Conservation (phyloP, 2,888 invertebrate species). For the Parnassius glacialis region DNA sequence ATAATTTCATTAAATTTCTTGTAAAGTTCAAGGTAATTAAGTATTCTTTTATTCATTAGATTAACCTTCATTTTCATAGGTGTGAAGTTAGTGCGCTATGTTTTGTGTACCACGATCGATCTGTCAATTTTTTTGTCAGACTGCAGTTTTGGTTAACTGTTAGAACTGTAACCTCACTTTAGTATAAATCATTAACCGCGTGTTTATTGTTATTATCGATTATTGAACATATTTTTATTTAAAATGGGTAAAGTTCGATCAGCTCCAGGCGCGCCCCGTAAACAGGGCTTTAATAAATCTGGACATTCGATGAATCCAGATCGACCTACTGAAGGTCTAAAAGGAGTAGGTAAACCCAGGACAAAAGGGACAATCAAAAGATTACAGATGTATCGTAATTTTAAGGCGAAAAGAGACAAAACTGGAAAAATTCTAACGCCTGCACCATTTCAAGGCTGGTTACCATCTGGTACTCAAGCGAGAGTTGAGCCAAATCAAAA, state of each 20-base stretch:
- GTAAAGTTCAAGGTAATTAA: slow-evolving; percentile 15
- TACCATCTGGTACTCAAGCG: slow-evolving; percentile 93
- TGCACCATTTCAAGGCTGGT: slow-evolving; percentile 96
- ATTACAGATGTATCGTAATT: slow-evolving; percentile 98
- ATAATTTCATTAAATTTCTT: not conserved
- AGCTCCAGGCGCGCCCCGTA: slow-evolving; percentile 87
- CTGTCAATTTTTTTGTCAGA: slow-evolving; percentile 23
- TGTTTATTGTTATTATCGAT: slow-evolving; percentile 4
- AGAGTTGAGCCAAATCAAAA: slow-evolving; percentile 98
- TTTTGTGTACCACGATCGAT: not conserved
- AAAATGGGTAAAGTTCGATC: slow-evolving; percentile 89
- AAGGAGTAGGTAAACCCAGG: slow-evolving; percentile 91
- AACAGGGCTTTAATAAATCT: slow-evolving; percentile 91
- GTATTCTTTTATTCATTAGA: slow-evolving; percentile 5
- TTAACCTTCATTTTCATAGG: slow-evolving; percentile 10
- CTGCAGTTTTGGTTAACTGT: too few relatives aligned
- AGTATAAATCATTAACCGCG: slow-evolving; percentile 8
- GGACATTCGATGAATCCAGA: slow-evolving; percentile 98
- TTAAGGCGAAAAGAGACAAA: slow-evolving; percentile 95
- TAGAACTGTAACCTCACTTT: too few relatives aligned
- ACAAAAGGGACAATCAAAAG: slow-evolving; percentile 97
- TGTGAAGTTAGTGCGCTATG: slow-evolving; percentile 28
- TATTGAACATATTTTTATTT: slow-evolving; percentile 2
- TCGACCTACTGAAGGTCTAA: slow-evolving; percentile 87
- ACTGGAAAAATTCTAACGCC: slow-evolving; percentile 94